phyloP scores from a whole-genome alignment of 2,888 invertebrate species.

The Erebia epiphron region DNA sequence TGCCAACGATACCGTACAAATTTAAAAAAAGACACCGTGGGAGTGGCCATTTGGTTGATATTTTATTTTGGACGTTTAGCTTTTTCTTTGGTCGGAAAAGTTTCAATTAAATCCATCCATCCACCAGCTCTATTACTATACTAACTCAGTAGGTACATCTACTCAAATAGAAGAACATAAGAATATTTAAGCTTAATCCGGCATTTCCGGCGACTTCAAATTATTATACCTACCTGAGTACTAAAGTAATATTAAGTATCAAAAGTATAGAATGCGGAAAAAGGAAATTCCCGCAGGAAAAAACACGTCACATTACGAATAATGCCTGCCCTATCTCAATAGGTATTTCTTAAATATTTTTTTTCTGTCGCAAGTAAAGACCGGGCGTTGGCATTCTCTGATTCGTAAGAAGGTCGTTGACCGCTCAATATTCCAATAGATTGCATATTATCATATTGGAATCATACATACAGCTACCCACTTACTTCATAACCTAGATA shows the following conservation, averaged over 20 bases:
- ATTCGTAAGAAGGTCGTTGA: conserved; percentile 48
- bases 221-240: not conserved
- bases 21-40: conserved; percentile 49
- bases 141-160: no score
- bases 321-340: not conserved
- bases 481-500: conserved; percentile 50
- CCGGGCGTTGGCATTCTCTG: conserved; percentile 39
- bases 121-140: no score
- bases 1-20: conserved; percentile 56
- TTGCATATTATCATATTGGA: conserved; percentile 47
- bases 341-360: conserved; percentile 10
- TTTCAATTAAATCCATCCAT: not conserved
- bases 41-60: conserved; percentile 43
- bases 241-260: not conserved
- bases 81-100: not conserved
- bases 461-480: conserved; percentile 36
- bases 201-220: no score
- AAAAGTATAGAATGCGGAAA: not conserved
- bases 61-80: not conserved
- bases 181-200: no score
- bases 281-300: not conserved
- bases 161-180: no score
- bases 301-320: not conserved
- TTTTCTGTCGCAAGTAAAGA: conserved; percentile 29
- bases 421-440: conserved; percentile 48